Evolutionary conservation across 2,888 invertebrate genomes (phyloP).

Genomic region (Hecatera dysodea): DNA sequence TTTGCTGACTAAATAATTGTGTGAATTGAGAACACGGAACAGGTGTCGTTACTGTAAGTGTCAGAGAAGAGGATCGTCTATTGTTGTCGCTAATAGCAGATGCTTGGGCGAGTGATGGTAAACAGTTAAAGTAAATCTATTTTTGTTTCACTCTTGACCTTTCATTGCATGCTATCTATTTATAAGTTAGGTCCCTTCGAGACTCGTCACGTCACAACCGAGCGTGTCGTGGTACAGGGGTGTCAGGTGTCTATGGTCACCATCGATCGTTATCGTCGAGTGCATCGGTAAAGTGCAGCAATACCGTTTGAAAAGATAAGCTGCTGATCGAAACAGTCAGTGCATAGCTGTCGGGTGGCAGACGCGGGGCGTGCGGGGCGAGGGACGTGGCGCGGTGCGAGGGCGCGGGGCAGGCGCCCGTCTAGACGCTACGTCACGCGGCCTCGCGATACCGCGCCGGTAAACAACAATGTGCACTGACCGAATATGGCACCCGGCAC

Average conservation of each 20-base stretch:
- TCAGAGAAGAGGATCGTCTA: conserved; percentile 19
- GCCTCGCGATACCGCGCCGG: conserved; percentile 91
- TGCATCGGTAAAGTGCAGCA: conserved; percentile 83
- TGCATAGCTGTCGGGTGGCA: conserved; percentile 81
- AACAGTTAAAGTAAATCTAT: conserved; percentile 51
- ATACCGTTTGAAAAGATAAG: conserved; percentile 89
- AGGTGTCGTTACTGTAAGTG: conserved; percentile 25
- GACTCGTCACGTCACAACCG: conserved; percentile 4
- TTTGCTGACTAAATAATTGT: conserved; percentile 8
- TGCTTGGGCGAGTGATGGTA: conserved; percentile 33
- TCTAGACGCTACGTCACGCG: conserved; percentile 92
- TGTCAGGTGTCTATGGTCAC: conserved; percentile 62
- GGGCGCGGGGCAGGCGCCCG: conserved; percentile 80
- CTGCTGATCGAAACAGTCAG: conserved; percentile 88
- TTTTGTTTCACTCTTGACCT: conserved; percentile 48
- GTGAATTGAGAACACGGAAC: conserved; percentile 24
- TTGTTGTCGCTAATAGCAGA: conserved; percentile 48
- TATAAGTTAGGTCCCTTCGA: conserved; percentile 15
- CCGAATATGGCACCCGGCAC: conserved; percentile 89
- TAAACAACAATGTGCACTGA: conserved; percentile 91
- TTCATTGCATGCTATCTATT: conserved; percentile 34
- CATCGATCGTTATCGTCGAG: conserved; percentile 66
- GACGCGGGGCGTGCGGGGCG: conserved; percentile 68
- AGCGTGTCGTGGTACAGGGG: conserved; percentile 19
- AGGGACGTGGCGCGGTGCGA: conserved; percentile 68